These are phyloP conservation scores for Dolomedes plantarius DNA, from an alignment of 2,888 invertebrate species.

Conservation along the genomic window DNA sequence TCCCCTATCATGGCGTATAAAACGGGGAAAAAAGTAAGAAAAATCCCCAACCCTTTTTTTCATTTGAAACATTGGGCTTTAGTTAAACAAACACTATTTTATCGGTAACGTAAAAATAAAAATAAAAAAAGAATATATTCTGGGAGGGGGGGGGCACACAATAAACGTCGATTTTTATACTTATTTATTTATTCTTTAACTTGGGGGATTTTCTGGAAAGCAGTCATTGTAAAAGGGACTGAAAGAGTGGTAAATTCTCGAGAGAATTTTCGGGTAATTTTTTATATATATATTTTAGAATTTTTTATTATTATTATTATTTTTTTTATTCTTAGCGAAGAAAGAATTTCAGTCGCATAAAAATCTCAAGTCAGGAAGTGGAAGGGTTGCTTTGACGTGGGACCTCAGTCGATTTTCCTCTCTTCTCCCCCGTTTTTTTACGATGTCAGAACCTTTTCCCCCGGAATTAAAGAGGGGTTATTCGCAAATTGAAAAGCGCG, in stretches of 20 bases:
- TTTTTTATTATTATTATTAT: slow-evolving; percentile 37
- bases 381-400: slow-evolving; percentile 65
- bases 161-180: slow-evolving; percentile 60
- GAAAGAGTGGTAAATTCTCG: slow-evolving; percentile 64
- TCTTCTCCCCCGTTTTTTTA: slow-evolving; percentile 43
- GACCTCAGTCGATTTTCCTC: slow-evolving; percentile 54
- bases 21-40: slow-evolving; percentile 1
- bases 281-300: slow-evolving; percentile 15
- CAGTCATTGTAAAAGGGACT: slow-evolving; percentile 39
- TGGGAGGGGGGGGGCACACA: slow-evolving; percentile 30
- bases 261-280: slow-evolving; percentile 56
- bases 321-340: slow-evolving; percentile 39
- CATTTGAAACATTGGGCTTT: slow-evolving; percentile 59
- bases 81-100: slow-evolving; percentile 67
- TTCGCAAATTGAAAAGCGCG: background rate
- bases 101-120: slow-evolving; percentile 39
- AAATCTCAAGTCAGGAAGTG: slow-evolving; percentile 68
- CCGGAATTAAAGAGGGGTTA: background rate
- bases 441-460: slow-evolving; percentile 41
- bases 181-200: slow-evolving; percentile 64
- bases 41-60: slow-evolving; percentile 22
- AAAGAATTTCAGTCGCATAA: slow-evolving; percentile 61
- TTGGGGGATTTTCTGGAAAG: slow-evolving; percentile 50
- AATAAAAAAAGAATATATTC: slow-evolving; percentile 28
- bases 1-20: slow-evolving; percentile 25